Evolutionary conservation across 1,140 invertebrate species (phyloP), one percentile per base, ranked within the genome.

Genomic region (Drosophila triauraria): DNA sequence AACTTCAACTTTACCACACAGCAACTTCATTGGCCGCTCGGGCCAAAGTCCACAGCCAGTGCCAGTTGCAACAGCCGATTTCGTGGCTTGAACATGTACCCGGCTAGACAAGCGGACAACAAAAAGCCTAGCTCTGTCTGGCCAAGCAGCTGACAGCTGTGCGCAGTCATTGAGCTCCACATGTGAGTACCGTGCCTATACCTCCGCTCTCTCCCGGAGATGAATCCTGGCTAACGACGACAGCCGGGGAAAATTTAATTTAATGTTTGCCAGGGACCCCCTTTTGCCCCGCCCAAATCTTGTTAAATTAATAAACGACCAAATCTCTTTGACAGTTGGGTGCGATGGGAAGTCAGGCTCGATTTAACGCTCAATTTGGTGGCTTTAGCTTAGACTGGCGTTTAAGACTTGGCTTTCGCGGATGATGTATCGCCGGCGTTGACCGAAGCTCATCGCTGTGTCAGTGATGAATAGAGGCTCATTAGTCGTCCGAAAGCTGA

Each of bases 381-480:
- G 75, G 74, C 76, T 83, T 79, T 63, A 57, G 59, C 70, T 60
- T 71, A 59, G 54, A 59, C 10, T 27, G 50, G 38, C 38, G 69
- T 53, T 23, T 5, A 5, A 23, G 65, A 25, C 12, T 51, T 10
- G 38, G 30, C 50, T 42, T 32, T 17, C 46, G 48, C 44, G 13
- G 57, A 78, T 87, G 83, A 85, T 82, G 82, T 50, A 82, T 86
- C 59, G 82, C 75, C 72, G 44, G 68, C 74, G 62, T 35, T 70
- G 46, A 23, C 64, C 58, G 44, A 48, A 50, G 60, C 57, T 61
- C 59, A 61, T 54, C 60, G 78, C 61, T 25, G 67, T 82, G 82
- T 86, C 82, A 86, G 82, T 88, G 85, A 88, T 81, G 84, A 88
- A 88, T 88, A 78, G 74, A 84, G 83, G 64, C 81, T 90, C 85